Evolutionary conservation across 2,113 vertebrate species (phyloP), one percentile per base, ranked within the genome.

Genomic region (Erythrocercus mccallii): DNA sequence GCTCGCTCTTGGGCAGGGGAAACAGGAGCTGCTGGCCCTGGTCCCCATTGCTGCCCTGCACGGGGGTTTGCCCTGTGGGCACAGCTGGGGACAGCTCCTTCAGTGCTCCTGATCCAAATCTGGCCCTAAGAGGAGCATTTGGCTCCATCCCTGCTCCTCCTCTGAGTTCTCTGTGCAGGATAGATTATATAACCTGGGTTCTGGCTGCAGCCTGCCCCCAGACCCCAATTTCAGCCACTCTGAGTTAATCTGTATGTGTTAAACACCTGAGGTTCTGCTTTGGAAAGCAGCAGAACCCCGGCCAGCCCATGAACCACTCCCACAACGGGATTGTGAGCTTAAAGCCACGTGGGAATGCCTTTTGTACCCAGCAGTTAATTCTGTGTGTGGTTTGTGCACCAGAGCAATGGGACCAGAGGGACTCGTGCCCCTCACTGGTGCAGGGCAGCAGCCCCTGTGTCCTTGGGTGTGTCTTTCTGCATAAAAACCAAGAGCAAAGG

Each of bases 401-500:
- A 38, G 30, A 88, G 33, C 58, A 5, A 12, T 8, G 30, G 19
- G 27, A 35, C 8, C 79, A 11, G 86, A n/a, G 33, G 82, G 8
- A 37, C 18, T 27, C 0, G 12, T 65, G 70, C 66, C 12, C 6
- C 76, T 56, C 1, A 0, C 24, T 1, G 1, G 31, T 1, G 11
- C 71, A 73, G 78, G 33, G 45, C 79, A 84, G 79, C 70, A 61
- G 74, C 76, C 53, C 1, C 0, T 1, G 3, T 54, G n/a, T 33
- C 58, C 48, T n/a, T 1, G 1, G 18, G 10, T 21, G 37, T 20
- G 47, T 66, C 58, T 62, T 62, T 42, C 72, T 9, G 14, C 71
- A 80, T 42, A 54, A 82, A 77, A 93, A 86, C n/a, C 48, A 40
- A 56, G 69, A 95, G 82, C 88, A 78, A 78, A 88, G 88, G 90